Evolutionary conservation across 2,888 invertebrate genomes (phyloP), one percentile per base, ranked within the genome.

Genomic region (Asteroscopus sphinx): DNA sequence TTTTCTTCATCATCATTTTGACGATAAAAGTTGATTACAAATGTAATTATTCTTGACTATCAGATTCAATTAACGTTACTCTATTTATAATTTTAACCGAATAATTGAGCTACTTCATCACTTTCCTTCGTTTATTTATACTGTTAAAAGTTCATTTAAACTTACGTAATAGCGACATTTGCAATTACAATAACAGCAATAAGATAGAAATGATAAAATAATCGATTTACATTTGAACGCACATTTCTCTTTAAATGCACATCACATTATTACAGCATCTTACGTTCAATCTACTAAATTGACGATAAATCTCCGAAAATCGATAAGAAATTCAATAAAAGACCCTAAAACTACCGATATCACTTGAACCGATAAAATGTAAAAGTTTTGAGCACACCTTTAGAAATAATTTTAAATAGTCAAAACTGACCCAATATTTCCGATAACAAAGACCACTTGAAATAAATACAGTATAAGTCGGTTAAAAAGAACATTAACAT

Each of bases 141-240:
- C 32, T 11, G 28, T 28, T 40, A 8, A 35, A 59, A 47, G 42
- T 58, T 52, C 36, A 52, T 41, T 59, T 45, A 41, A 41, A 26
- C 28, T 67, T 72, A 47, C 33, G 40, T 60, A 72, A 67, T 41
- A 40, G 7, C 7, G 39, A 35, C 12, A 45, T 44, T 61, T 44
- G 46, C 36, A 36, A 51, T 66, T 40, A 51, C 36, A 36, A 44
- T 13, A 15, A 42, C 25, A 28, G 8, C 41, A 46, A 65, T 39
- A 66, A 48, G 21, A 56, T 71, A 71, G 36, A 68, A 70, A 25
- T 30, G 15, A 13, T 57, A 46, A 64, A 65, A 65, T 28, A 44
- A 47, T 67, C 42, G 26, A 55, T 66, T 8, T 42, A 42, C 15
- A 70, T 48, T 26, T 64, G 26, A 64, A 44, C 11, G 55, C 28